These are phyloP conservation scores for Cylindroiulus punctatus DNA, from an alignment of 2,888 invertebrate genomes.

Conservation along the genomic window DNA sequence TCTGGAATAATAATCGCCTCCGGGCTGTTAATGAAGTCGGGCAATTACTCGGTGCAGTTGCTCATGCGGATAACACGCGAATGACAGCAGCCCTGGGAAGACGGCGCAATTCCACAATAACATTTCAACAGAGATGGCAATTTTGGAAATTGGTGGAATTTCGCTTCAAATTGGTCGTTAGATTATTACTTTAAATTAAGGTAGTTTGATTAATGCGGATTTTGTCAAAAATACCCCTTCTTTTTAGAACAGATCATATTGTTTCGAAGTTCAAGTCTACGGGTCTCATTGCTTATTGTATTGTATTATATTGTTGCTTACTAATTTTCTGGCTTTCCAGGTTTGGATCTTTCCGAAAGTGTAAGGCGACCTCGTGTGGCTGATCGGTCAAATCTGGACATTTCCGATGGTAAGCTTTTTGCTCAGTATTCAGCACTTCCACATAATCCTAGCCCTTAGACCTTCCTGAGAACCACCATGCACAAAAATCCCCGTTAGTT, in stretches of 20 bases:
- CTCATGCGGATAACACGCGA: too few relatives aligned
- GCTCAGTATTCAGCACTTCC: background rate
- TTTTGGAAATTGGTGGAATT: background rate
- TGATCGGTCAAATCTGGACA: conserved; percentile 71
- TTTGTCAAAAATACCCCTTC: too few relatives aligned
- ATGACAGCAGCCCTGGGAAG: too few relatives aligned
- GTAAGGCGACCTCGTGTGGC: conserved; percentile 70
- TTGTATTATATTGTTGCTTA: background rate
- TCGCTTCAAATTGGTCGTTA: background rate
- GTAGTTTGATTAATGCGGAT: too few relatives aligned
- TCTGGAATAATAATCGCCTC: too few relatives aligned
- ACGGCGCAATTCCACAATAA: too few relatives aligned
- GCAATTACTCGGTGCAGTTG: too few relatives aligned
- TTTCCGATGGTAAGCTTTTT: conserved; percentile 70
- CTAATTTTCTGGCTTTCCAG: conserved; percentile 37
- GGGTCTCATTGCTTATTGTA: background rate
- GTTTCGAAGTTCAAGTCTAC: background rate
- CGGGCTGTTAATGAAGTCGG: too few relatives aligned
- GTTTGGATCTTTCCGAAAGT: conserved; percentile 63
- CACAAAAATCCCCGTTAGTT: background rate
- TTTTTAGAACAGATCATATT: background rate
- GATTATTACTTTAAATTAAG: too few relatives aligned
- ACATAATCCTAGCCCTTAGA: background rate
- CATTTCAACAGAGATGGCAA: background rate
- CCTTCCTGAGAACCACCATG: background rate